Conservation (phyloP, 2,113 vertebrate genomes). For the Apus apus region DNA sequence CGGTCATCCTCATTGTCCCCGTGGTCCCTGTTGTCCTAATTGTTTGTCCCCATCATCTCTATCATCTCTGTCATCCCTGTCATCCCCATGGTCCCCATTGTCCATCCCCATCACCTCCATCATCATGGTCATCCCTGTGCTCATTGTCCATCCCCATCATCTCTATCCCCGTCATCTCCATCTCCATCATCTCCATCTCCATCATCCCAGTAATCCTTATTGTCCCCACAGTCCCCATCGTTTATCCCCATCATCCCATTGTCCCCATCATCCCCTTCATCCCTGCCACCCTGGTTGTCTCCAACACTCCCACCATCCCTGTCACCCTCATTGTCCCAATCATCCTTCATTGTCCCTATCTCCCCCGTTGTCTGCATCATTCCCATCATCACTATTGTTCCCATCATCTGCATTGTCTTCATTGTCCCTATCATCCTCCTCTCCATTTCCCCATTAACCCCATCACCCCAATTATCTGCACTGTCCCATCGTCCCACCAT, state of each 20-base stretch:
- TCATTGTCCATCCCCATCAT: neutral
- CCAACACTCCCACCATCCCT: no score
- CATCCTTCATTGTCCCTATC: neutral
- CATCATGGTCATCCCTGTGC: neutral
- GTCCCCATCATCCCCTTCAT: neutral
- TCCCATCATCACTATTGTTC: no score
- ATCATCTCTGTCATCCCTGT: neutral
- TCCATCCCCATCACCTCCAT: neutral
- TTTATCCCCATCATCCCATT: neutral
- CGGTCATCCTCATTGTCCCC: no score
- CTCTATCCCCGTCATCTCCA: neutral
- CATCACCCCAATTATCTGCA: rapidly evolving
- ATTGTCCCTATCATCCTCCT: no score
- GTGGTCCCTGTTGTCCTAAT: no score
- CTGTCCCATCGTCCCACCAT: neutral
- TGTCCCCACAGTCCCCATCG: neutral
- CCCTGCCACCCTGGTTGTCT: no score
- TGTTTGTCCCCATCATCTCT: no score
- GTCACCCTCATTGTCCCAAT: neutral
- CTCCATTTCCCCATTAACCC: no score
- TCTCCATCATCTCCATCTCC: no score
- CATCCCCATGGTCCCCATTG: neutral
- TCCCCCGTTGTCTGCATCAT: neutral
- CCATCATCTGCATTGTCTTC: neutral
- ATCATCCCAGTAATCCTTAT: neutral